Conservation (phyloP, 2,113 vertebrate genomes). For the Cebidichthys violaceus region DNA sequence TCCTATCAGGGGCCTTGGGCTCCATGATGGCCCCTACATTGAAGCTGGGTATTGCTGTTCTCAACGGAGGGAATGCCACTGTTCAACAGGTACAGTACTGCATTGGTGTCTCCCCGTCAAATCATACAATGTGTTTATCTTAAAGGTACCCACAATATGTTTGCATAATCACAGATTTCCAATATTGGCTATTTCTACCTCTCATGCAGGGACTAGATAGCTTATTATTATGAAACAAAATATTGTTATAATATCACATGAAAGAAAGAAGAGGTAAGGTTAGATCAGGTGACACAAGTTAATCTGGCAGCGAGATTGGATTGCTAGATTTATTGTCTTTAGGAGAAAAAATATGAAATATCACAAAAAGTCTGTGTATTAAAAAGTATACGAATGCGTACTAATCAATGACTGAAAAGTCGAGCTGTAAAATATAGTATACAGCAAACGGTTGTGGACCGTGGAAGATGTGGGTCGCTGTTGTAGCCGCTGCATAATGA, state of each 20-base stretch:
- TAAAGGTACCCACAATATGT: background rate
- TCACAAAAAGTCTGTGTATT: background rate
- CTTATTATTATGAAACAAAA: background rate
- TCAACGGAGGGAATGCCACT: slow-evolving; percentile 92
- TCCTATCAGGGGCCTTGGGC: slow-evolving; percentile 85
- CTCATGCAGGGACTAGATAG: background rate
- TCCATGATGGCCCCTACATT: slow-evolving; percentile 91
- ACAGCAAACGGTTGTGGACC: background rate
- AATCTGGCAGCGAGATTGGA: background rate
- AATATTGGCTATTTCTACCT: background rate
- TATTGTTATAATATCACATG: background rate
- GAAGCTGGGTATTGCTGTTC: slow-evolving; percentile 92
- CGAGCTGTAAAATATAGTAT: background rate
- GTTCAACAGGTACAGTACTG: slow-evolving; percentile 90
- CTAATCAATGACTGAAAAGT: background rate
- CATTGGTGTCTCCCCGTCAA: background rate
- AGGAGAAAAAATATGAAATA: background rate
- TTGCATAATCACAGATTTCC: background rate
- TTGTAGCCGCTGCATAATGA: background rate
- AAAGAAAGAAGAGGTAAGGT: background rate
- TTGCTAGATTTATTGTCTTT: background rate
- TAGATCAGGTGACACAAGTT: background rate
- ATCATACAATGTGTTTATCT: background rate
- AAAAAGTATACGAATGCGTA: background rate
- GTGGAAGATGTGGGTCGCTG: background rate